These are phyloP conservation scores for Hylomyscus alleni DNA, from an alignment of 2,797 vertebrate species.

Conservation along the genomic window DNA sequence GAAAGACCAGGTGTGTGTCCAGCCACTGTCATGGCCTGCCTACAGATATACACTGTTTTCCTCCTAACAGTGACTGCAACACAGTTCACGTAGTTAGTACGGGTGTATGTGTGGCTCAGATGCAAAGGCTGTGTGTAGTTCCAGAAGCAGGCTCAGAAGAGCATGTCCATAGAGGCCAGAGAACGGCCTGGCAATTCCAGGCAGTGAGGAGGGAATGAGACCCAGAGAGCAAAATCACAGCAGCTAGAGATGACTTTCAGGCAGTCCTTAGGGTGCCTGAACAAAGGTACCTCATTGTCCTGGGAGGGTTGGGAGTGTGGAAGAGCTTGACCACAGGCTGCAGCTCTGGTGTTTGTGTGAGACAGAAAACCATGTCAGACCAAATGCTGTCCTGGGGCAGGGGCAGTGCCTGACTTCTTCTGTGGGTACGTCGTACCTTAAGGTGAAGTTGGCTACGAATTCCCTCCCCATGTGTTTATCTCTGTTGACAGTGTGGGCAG, in stretches of 20 bases:
- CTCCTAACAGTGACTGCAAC: background rate
- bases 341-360: background rate
- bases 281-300: background rate
- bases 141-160: background rate
- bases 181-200: background rate
- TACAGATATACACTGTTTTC: background rate
- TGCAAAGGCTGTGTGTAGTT: too few species aligned
- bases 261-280: background rate
- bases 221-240: background rate
- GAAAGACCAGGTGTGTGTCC: background rate
- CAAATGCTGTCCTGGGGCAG: background rate
- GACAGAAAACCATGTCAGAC: background rate
- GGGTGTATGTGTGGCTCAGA: background rate
- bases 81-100: background rate
- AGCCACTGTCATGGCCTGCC: background rate
- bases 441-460: background rate
- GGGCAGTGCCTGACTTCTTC: background rate
- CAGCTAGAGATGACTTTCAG: conserved; percentile 12
- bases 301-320: background rate
- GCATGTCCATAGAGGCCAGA: background rate
- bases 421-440: background rate
- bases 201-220: background rate
- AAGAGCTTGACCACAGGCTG: background rate
- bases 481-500: background rate
- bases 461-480: background rate